Conservation (phyloP, 2,113 vertebrate species). For the Tragelaphus scriptus region DNA sequence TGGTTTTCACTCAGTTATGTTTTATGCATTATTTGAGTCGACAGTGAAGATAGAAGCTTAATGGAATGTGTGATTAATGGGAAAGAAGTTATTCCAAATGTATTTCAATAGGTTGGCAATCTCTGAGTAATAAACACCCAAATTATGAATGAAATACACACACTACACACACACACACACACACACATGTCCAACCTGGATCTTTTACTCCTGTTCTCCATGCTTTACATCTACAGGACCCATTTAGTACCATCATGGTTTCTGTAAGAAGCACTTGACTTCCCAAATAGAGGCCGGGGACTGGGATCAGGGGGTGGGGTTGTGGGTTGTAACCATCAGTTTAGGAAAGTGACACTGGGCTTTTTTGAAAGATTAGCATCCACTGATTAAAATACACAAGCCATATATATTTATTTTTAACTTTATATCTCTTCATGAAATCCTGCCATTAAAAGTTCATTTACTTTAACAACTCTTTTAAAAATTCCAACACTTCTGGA, state of each 20-base stretch:
- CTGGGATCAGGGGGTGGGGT: too few species aligned
- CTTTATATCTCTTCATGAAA: neutral
- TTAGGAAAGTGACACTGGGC: neutral
- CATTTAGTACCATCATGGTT: neutral
- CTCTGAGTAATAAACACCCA: slow-evolving; percentile 20
- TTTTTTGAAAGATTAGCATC: neutral
- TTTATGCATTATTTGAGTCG: slow-evolving; percentile 41
- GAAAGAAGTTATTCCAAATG: slow-evolving; percentile 48
- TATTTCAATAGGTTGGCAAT: slow-evolving; percentile 44
- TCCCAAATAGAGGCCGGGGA: neutral
- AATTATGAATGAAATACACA: slow-evolving; percentile 17
- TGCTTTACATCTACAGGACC: neutral
- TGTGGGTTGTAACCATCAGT: neutral
- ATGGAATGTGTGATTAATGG: slow-evolving; percentile 38
- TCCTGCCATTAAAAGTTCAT: neutral
- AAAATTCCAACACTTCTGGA: neutral
- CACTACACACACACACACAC: neutral
- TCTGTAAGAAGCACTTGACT: neutral
- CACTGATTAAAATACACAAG: neutral
- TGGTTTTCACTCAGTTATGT: slow-evolving; percentile 14
- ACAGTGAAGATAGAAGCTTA: slow-evolving; percentile 36
- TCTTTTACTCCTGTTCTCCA: neutral
- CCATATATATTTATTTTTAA: neutral
- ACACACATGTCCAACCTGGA: neutral
- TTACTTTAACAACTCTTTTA: neutral